Conservation (phyloP, 1,140 invertebrate species). For the Trigoniulus corallinus region DNA sequence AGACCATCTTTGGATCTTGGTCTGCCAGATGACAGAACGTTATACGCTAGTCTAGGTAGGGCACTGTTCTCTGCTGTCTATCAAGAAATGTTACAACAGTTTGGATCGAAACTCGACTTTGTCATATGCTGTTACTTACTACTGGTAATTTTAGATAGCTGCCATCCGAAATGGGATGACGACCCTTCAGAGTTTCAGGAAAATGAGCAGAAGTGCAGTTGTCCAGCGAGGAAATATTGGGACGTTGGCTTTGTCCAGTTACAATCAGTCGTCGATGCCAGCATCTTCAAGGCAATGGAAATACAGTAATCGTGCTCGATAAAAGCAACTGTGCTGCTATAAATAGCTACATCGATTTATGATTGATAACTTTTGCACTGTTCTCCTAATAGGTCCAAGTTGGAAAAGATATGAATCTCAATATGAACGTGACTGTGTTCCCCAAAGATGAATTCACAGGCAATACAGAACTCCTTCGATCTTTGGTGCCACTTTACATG, state of each 20-base stretch:
- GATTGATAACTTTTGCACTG: too few relatives aligned
- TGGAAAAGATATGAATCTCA: background rate
- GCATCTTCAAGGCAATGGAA: background rate
- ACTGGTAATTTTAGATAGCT: too few relatives aligned
- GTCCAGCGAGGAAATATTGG: background rate
- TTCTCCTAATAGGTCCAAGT: too few relatives aligned
- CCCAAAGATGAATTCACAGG: slow-evolving; percentile 2
- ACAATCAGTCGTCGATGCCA: background rate
- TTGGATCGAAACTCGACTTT: too few relatives aligned
- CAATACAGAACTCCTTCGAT: slow-evolving; percentile 31
- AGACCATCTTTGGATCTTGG: background rate
- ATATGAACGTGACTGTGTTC: background rate
- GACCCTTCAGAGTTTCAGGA: background rate
- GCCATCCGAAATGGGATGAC: background rate
- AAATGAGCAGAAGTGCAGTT: background rate
- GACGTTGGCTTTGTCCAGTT: background rate
- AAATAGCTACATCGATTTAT: too few relatives aligned
- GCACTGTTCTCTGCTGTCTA: too few relatives aligned
- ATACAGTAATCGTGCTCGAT: too few relatives aligned
- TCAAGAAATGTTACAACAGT: too few relatives aligned
- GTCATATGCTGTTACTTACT: too few relatives aligned
- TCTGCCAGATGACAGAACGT: background rate
- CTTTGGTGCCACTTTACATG: slow-evolving; percentile 64
- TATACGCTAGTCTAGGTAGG: background rate
- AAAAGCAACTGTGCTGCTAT: too few relatives aligned